Base-by-base conservation (phyloP, 2,888 invertebrate genomes). In the Junonia oenone region DNA sequence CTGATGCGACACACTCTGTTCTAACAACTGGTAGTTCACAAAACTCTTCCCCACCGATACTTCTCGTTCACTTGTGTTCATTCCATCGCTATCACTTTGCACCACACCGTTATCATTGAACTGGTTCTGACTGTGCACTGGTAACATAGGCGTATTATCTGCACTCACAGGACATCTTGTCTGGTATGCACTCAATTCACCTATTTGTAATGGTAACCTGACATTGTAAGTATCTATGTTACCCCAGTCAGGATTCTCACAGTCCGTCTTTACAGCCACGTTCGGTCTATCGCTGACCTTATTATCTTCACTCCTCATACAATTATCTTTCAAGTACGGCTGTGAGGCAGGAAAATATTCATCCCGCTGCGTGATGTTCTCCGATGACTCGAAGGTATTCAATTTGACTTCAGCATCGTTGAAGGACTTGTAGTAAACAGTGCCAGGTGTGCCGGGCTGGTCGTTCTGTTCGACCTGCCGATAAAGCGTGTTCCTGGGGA, bases 21-120 rank as follows among this genome's bases (percentile, higher is more conserved):
- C 90, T 78, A 90, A 77, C 71, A 90, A 82, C 73, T 90, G 90
- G 75, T 90, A 91, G 83, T 90, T 90, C 71, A 90, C 81, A 81
- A 78, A 85, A 73, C 81, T 82, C 64, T 87, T 88, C 45, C 78
- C 79, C 59, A 80, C 74, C 40, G 77, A 75, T 60, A 83, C 69
- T 63, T 85, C 86, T 71, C 78, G 78, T 54, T 88, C 85, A 81
- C 76, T 70, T 65, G 75, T 74, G 68, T 76, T 81, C 63, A 75
- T 75, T 70, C 72, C 69, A 60, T 82, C 38, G 6, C 15, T 19
- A 19, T 40, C 84, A 65, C 78, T 78, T 59, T 78, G 78, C 64
- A 83, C 75, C 54, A 75, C 71, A 78, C 80, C 35, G 14, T 40
- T 83, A 65, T 85, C 83, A 76, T 75, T 76, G 61, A 83, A 83